Evolutionary conservation across 2,113 vertebrate genomes (phyloP).

Genomic region (Cyanistes caeruleus): DNA sequence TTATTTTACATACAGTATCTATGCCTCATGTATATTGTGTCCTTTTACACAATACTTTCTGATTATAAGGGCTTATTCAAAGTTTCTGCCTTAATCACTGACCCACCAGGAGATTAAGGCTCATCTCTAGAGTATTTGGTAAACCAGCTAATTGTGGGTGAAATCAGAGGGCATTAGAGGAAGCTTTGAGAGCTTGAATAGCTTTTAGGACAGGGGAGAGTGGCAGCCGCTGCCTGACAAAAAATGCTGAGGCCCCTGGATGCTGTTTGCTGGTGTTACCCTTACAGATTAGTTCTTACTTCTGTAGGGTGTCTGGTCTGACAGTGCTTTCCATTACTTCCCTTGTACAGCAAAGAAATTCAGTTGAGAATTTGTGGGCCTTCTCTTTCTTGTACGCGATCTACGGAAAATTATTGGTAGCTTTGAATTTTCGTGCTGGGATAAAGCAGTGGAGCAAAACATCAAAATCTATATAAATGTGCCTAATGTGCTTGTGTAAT

Average conservation of each 20-base stretch:
- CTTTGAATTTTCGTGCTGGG: not conserved
- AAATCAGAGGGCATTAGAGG: not conserved
- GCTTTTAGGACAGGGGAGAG: not conserved
- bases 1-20: not conserved
- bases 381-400: not conserved
- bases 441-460: fast-evolving
- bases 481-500: fast-evolving
- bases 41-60: not conserved
- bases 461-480: fast-evolving
- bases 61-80: not conserved
- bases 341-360: not conserved
- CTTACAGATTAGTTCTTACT: not conserved
- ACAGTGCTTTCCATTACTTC: not conserved
- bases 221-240: not conserved
- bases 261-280: not conserved
- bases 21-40: not conserved
- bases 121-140: conserved; percentile 4
- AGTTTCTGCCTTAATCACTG: not conserved
- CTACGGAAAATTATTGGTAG: not conserved
- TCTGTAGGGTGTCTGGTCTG: not conserved
- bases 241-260: not conserved
- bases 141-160: not conserved
- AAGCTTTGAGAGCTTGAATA: not conserved
- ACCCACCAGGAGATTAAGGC: not conserved
- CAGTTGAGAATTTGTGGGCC: not conserved